A percentile compares a stretch with the other conserved stretches of the same genome.
These are phyloP conservation scores for Parapsyche elsis DNA, from an alignment of 1,140 invertebrate species.

Conservation along the genomic window DNA sequence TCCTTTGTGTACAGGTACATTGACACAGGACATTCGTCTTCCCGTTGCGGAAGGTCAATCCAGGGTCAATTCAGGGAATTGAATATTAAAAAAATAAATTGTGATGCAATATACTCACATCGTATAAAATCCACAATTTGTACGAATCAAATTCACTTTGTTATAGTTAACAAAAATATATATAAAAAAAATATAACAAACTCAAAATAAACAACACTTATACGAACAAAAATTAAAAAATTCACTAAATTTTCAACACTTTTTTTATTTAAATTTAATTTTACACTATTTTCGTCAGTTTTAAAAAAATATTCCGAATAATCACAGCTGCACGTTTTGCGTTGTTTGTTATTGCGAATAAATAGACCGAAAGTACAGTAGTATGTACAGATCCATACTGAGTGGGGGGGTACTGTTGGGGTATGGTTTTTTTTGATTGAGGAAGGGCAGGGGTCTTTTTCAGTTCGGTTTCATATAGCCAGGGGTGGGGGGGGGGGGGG, in stretches of 20 bases:
- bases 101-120: conserved; percentile 17
- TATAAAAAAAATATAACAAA: background rate
- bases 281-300: background rate
- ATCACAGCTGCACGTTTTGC: too few species aligned
- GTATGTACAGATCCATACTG: conserved; percentile 37
- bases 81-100: background rate
- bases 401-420: background rate
- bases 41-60: conserved; percentile 29
- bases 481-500: background rate
- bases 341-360: too few species aligned
- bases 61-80: conserved; percentile 14
- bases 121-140: conserved; percentile 38
- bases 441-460: too few species aligned
- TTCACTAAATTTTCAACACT: background rate
- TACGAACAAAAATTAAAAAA: background rate
- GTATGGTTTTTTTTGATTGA: conserved; percentile 1
- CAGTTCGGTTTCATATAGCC: background rate
- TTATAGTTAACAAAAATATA: too few species aligned
- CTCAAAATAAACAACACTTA: conserved; percentile 18
- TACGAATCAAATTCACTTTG: background rate
- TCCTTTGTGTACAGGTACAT: too few species aligned
- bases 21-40: background rate
- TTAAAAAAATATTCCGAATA: too few species aligned
- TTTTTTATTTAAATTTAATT: conserved; percentile 3
- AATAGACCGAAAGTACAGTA: conserved; percentile 18